Evolutionary conservation across 2,113 vertebrate species (phyloP).

Genomic region (Labeo catla): DNA sequence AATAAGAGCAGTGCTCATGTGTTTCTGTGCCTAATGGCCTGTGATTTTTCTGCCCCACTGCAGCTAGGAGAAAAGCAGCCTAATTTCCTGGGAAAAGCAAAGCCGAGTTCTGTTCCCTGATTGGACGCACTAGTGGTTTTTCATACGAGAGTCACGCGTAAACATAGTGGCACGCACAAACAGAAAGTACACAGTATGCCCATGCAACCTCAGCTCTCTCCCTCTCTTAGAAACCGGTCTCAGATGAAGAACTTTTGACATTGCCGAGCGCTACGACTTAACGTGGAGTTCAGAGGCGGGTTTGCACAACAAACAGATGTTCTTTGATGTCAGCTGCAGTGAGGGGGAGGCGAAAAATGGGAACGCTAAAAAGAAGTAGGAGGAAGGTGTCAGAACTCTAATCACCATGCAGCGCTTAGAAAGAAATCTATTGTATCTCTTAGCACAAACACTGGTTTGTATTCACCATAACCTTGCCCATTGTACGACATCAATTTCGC

Average conservation of each 20-base stretch:
- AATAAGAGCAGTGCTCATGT: conserved; percentile 45
- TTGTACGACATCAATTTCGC: conserved; percentile 26
- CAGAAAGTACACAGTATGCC: conserved; percentile 26
- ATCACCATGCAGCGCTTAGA: conserved; percentile 35
- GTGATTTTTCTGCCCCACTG: conserved; percentile 55
- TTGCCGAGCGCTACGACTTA: conserved; percentile 76
- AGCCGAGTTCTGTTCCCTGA: conserved; percentile 41
- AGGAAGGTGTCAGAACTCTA: conserved; percentile 44
- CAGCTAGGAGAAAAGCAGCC: conserved; percentile 34
- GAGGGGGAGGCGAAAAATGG: conserved; percentile 53
- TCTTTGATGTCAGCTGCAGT: conserved; percentile 69
- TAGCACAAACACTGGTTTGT: conserved; percentile 16
- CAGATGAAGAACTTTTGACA: conserved; percentile 72
- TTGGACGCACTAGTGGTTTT: conserved; percentile 38
- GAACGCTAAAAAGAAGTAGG: conserved; percentile 43
- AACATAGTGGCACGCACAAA: conserved; percentile 46
- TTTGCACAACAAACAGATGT: conserved; percentile 72
- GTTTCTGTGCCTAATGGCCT: conserved; percentile 56
- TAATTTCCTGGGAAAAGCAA: conserved; percentile 38
- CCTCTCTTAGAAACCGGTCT: conserved; percentile 41
- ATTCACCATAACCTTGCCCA: not conserved
- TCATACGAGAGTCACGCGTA: conserved; percentile 48
- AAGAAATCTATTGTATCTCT: not conserved
- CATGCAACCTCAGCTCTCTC: conserved; percentile 27
- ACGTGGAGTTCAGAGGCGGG: conserved; percentile 70